phyloP scores from a whole-genome alignment of 2,888 invertebrate genomes.

The Alviniconcha strummeri region DNA sequence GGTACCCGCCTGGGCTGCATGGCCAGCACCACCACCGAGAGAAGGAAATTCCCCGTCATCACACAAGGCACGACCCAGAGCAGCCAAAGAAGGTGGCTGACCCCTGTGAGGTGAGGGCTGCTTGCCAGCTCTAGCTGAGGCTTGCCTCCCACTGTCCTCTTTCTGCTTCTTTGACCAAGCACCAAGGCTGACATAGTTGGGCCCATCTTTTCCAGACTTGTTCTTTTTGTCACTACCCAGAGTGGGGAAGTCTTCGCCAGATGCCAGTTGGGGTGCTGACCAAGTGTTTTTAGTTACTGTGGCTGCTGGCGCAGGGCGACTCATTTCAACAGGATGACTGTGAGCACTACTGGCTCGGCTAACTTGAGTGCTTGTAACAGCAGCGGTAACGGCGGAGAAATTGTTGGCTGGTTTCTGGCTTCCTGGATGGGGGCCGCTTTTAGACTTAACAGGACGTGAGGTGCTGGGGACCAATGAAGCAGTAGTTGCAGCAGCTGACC shows the following conservation, averaged over 20 bases:
- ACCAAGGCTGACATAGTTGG: slow-evolving; percentile 34
- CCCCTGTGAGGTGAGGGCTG: neutral
- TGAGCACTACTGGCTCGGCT: neutral
- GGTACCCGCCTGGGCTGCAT: slow-evolving; percentile 15
- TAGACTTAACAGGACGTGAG: slow-evolving; percentile 10
- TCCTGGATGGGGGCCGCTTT: neutral
- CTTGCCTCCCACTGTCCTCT: neutral
- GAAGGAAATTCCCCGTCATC: slow-evolving; percentile 40
- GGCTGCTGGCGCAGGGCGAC: slow-evolving; percentile 12
- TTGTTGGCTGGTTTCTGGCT: neutral
- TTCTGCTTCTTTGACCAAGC: slow-evolving; percentile 36
- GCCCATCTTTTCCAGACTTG: slow-evolving; percentile 49
- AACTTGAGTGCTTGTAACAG: neutral
- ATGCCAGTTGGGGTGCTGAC: slow-evolving; percentile 24
- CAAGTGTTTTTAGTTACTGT: slow-evolving; percentile 23
- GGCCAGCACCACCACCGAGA: slow-evolving; percentile 23
- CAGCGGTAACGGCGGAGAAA: neutral
- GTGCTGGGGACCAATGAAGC: slow-evolving; percentile 8
- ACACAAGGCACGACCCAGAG: slow-evolving; percentile 28
- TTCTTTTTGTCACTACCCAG: slow-evolving; percentile 39
- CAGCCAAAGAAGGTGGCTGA: slow-evolving; percentile 18
- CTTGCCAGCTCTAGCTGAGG: neutral
- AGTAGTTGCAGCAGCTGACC: slow-evolving; percentile 16
- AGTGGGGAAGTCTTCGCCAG: slow-evolving; percentile 56
- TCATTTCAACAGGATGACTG: neutral